Evolutionary conservation across 2,113 vertebrate species (phyloP), one percentile per base, ranked within the genome.

Genomic region (Mandrillus leucophaeus): DNA sequence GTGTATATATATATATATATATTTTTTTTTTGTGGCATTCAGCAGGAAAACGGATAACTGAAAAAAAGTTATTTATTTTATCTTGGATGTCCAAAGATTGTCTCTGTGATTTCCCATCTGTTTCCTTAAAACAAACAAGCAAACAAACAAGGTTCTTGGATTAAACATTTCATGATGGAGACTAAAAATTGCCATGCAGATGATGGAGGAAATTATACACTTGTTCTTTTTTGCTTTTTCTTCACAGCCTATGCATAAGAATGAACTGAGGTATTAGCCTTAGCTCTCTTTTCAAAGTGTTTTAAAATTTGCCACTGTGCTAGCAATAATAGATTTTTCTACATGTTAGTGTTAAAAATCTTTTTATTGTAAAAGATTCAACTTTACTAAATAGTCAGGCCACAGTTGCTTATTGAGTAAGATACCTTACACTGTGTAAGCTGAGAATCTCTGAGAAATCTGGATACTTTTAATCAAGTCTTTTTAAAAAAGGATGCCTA

Each of bases 221-320:
- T 96, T 83, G n/a, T 50, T 64, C 57, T 23, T 70, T 82, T 66
- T 84, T 78, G 75, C 85, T 83, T 55, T 82, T 45, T 38, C 43
- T 61, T 84, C 32, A 70, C 30, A 80, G 61, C 22, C 55, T 66
- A 4, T 84, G 80, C 85, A 88, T 84, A 48, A 70, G 82, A 43
- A 94, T 40, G 81, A 40, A 79, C 25, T 32, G n/a, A 80, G 61
- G 23, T 84, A 81, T 93, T 88, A 94, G 52, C 55, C 75, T 94
- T 59, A 70, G 70, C 88, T 57, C 57, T 97, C 80, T 95, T 88
- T 68, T 48, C 35, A 48, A 95, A 92, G 25, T 92, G 43, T 73
- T 92, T 90, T 59, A 96, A 95, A 95, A 97, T 94, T 73, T 97
- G 35, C n/a, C 52, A 66, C 61, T 96, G 38, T 92, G 40, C 73